These are phyloP conservation scores for Menidia menidia DNA, from an alignment of 2,797 vertebrate genomes.

Conservation along the genomic window DNA sequence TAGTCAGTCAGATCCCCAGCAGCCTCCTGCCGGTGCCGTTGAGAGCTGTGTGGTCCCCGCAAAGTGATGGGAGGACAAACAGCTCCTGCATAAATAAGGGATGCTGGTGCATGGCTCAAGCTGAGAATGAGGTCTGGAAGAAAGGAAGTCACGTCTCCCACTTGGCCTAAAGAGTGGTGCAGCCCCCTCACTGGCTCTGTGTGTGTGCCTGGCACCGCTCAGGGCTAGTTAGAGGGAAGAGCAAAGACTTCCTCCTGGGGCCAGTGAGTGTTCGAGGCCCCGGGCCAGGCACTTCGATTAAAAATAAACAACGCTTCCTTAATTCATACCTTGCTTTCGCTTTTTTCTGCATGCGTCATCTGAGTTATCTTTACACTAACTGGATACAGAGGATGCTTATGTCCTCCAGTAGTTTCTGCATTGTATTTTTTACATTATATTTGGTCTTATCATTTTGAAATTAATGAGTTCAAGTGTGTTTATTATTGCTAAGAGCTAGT, in stretches of 20 bases:
- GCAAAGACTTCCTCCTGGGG: conserved; percentile 57
- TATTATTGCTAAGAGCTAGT: too few species aligned
- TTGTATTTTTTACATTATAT: too few species aligned
- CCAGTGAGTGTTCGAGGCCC: conserved; percentile 42
- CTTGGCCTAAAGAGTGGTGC: conserved; percentile 60
- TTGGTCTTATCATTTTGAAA: too few species aligned
- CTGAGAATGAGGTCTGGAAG: conserved; percentile 63
- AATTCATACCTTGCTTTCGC: background rate
- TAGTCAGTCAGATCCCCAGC: conserved; percentile 78
- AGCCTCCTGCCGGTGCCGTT: conserved; percentile 58
- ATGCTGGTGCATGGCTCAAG: conserved; percentile 50
- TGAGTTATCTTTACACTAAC: too few species aligned
- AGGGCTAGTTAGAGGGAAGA: conserved; percentile 69
- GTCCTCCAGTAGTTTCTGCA: background rate
- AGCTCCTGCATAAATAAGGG: conserved; percentile 69
- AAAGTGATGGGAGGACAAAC: conserved; percentile 66
- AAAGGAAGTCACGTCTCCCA: conserved; percentile 71
- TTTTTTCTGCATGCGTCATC: background rate
- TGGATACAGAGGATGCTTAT: background rate
- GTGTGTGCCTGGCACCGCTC: conserved; percentile 71
- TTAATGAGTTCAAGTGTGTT: too few species aligned
- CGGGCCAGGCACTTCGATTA: conserved; percentile 47
- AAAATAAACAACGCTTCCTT: background rate
- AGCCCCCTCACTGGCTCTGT: conserved; percentile 62
- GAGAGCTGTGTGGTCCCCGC: conserved; percentile 53